phyloP scores from a whole-genome alignment of 2,888 invertebrate species.

The Meiosimyza platycephala region DNA sequence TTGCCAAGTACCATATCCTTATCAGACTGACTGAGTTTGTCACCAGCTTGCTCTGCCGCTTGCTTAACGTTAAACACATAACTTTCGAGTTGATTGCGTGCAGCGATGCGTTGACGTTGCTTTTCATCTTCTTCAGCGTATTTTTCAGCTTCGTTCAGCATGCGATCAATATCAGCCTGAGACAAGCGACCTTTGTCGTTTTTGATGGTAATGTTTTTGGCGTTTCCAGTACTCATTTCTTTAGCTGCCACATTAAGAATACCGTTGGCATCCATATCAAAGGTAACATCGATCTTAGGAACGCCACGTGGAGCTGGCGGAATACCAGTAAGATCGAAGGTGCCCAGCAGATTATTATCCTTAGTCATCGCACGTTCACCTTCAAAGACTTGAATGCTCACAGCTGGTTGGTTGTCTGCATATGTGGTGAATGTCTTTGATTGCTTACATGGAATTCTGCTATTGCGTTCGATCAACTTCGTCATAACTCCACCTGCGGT shows the following conservation, averaged over 20 bases:
- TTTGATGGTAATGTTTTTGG: slow-evolving; percentile 82
- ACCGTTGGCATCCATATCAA: slow-evolving; percentile 90
- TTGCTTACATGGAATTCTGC: slow-evolving; percentile 79
- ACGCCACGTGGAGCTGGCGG: slow-evolving; percentile 93
- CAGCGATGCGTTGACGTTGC: slow-evolving; percentile 76
- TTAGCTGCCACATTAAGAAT: slow-evolving; percentile 90
- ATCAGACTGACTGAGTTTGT: slow-evolving; percentile 74
- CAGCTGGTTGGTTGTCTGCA: slow-evolving; percentile 83
- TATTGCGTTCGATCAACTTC: slow-evolving; percentile 79
- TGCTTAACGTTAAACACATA: slow-evolving; percentile 79
- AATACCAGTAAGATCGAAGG: slow-evolving; percentile 94
- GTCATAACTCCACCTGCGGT: slow-evolving; percentile 86
- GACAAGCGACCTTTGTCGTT: slow-evolving; percentile 85
- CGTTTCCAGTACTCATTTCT: slow-evolving; percentile 75
- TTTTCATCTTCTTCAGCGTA: slow-evolving; percentile 80
- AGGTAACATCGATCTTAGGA: slow-evolving; percentile 87
- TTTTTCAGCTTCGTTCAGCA: slow-evolving; percentile 80
- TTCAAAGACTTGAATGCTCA: slow-evolving; percentile 80
- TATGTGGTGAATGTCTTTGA: slow-evolving; percentile 83
- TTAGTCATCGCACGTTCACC: slow-evolving; percentile 91
- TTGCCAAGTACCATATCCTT: slow-evolving; percentile 75
- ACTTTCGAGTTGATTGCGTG: slow-evolving; percentile 79
- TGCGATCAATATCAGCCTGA: slow-evolving; percentile 84
- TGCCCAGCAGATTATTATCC: slow-evolving; percentile 93
- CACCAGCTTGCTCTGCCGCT: slow-evolving; percentile 76